Base-by-base conservation (phyloP, 2,888 invertebrate genomes). In the Leucophenga montana region DNA sequence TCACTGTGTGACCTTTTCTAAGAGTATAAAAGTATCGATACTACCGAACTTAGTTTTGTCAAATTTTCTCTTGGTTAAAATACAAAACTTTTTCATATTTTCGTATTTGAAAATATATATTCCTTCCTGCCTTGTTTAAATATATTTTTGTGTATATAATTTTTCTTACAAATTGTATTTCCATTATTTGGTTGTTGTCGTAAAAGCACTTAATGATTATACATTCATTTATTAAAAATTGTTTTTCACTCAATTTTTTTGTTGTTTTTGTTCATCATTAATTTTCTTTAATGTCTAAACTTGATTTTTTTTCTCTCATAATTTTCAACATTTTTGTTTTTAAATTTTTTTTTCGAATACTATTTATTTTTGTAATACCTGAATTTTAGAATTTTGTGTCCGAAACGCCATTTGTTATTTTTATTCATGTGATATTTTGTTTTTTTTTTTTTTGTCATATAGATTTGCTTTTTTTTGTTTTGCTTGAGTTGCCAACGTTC, bases 371-470 rank as follows among this genome's bases (percentile, higher is more conserved):
- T 77, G 72, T 81, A 83, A 78, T 86, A 87, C 87, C 87, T 87
- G 87, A 88, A 87, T 87, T 88, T 87, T 88, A 87, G 87, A 87
- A 87, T 87, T 88, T 87, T 86, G 88, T 86, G 85, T 84, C 87
- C 87, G 87, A 87, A 87, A 87, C 83, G 76, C 83, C 79, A 69
- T 82, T 85, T 78, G 74, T 48, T 73, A 71, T 74, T 59, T 73
- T 78, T 78, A 78, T 67, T 71, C 67, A 74, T 78, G 75, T 61
- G 33, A 69, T 54, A 44, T 69, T 66, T 31, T 56, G 13, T n/a
- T 66, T 14, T 39, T 66, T 66, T 18, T 53, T 27, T 66, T 3
- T 9, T 33, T 68, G 46, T 62, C 53, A 1, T n/a, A 5, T 33
- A 31, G 9, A 59, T 33, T 31, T 64, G 71, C 62, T 71, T 69